phyloP scores from a whole-genome alignment of 2,797 vertebrate genomes.

The Natrix natrix region DNA sequence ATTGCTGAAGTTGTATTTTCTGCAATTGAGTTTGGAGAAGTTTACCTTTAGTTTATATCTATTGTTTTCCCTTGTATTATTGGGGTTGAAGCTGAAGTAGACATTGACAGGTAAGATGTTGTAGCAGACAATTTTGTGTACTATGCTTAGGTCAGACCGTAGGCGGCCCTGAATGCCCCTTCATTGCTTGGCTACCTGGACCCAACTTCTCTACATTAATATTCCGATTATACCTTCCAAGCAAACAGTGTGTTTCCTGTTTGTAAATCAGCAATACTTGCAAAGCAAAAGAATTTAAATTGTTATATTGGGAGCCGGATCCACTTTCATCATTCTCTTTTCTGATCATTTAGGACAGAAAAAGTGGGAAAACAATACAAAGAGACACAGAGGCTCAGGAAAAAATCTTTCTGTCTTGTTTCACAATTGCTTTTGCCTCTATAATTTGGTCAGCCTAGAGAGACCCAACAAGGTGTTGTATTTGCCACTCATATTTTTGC shows the following conservation, averaged over 20 bases:
- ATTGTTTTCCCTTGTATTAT: too few species aligned
- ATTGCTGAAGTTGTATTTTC: too few species aligned
- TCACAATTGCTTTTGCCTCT: not conserved
- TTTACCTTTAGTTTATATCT: too few species aligned
- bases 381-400: fast-evolving
- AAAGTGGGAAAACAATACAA: not conserved
- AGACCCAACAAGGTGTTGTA: not conserved
- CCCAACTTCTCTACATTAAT: not conserved
- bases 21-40: too few species aligned
- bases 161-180: not conserved
- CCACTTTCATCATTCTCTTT: not conserved
- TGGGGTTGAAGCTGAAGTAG: too few species aligned
- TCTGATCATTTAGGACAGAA: not conserved
- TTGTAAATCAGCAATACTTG: constrained; percentile 26
- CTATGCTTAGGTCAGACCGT: too few species aligned
- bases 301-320: not conserved
- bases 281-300: not conserved
- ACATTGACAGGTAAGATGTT: too few species aligned
- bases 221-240: constrained; percentile 23
- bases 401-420: constrained; percentile 21
- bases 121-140: too few species aligned
- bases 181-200: constrained; percentile 35
- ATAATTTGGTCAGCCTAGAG: not conserved
- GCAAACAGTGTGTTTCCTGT: not conserved
- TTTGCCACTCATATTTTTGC: not conserved